Base-by-base conservation (phyloP, 1,140 invertebrate species). In the Orchesella cincta region DNA sequence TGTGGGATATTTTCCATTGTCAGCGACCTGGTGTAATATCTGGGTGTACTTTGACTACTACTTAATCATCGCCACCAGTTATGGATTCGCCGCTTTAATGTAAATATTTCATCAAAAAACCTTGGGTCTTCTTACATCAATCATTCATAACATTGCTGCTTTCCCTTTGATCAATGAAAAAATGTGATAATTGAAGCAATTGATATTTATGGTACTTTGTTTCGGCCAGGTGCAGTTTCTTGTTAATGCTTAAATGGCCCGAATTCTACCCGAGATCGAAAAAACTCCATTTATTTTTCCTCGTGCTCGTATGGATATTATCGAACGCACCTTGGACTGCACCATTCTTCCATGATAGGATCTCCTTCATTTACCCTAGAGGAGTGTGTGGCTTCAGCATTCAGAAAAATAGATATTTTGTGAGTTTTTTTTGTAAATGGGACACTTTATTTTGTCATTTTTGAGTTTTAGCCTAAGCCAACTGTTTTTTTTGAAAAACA, bases 31-130 rank as follows among this genome's bases (percentile, higher is more conserved):
- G 36, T 82, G 81, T 67, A 31, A 70, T 14, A 31, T 79, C 18
- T 82, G 81, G 81, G 73, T 82, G 1, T 82, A 75, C 54, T 74
- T 78, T 26, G 81, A 82, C 52, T 82, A 82, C 64, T 80, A 75
- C 26, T 54, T 80, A 8, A 82, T 82, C 26, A 64, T 82, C 5
- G 73, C 73, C 1, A 46, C 78, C 12, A 36, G 74, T 33, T 77
- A 77, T 29, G 77, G 77, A 46, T 79, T 74, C 46, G 35, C 73
- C 3, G 77, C 75, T n/a, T 70, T 82, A 29, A 74, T 80, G 81
- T 81, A 81, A 81, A 74, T 76, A n/a, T n/a, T 23, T 67, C n/a
- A 71, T 39, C 46, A 1, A 35, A 57, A 51, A 46, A 51, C 28
- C 23, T 14, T 51, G 20, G 18, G 67, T 3, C 0, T 18, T 26